Base-by-base conservation (phyloP, 2,888 invertebrate species). In the Tenthredo scrophulariae region DNA sequence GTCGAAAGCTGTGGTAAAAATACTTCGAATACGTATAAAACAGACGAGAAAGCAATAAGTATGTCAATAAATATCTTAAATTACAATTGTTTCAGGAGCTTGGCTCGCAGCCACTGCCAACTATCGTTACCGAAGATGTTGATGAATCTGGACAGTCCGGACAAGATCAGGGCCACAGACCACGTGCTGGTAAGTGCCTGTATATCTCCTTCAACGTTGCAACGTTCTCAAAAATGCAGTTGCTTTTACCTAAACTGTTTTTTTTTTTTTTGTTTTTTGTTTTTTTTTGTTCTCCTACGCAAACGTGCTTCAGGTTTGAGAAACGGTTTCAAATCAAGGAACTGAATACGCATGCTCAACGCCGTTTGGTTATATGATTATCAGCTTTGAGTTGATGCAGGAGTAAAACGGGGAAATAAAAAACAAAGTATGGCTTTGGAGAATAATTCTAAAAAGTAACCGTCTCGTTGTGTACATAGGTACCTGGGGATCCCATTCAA, bases 61-160 rank as follows among this genome's bases (percentile, higher is more conserved):
- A 9, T n/a, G n/a, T n/a, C n/a, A n/a, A n/a, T 7, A 37, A 50
- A 18, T 29, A 29, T 46, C 40, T 80, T 18, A n/a, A n/a, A 2
- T 26, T 54, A 10, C 50, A 2, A 77, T 65, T 37, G 84, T 94
- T 94, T 40, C 92, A 96, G 95, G 95, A 95, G 92, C 94, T 95
- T 87, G 95, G 95, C 75, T 95, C 95, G n/a, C 95, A 95, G 90
- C 95, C 95, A 18, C 92, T 95, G 86, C 95, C 95, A 15, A 94
- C 95, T 84, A 94, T 94, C 86, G 93, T 94, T 54, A 94, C 94
- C 15, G 95, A 95, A 89, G 95, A 95, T 92, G 89, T 90, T 13
- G 92, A 93, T 84, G 92, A 91, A 86, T 92, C 93, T 85, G 91
- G 90, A 86, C 93, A 93, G 84, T 91, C 91, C 50, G 90, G 94